phyloP scores from a whole-genome alignment of 2,113 vertebrate species.

The Platycercus adscitus region DNA sequence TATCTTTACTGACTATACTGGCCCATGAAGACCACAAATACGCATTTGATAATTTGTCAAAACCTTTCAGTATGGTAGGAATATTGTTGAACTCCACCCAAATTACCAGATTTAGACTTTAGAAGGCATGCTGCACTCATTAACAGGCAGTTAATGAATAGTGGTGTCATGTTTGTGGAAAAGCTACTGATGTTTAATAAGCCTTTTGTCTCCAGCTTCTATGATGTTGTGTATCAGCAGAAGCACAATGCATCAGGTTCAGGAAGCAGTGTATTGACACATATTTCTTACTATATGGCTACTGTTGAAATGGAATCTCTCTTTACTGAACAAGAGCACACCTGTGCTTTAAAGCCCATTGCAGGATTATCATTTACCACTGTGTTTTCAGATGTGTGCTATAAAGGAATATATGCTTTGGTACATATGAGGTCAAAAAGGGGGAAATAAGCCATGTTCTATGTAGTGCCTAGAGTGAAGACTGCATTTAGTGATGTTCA shows the following conservation, averaged over 20 bases:
- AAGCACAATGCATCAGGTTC: fast-evolving
- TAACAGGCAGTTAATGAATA: slow-evolving; percentile 3
- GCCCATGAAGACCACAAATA: not conserved
- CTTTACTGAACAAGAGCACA: not conserved
- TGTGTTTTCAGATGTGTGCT: not conserved
- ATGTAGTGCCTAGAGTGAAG: not conserved
- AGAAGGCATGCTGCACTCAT: not conserved
- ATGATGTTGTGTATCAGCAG: not conserved
- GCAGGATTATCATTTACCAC: not conserved
- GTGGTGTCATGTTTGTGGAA: not conserved
- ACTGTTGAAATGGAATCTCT: not conserved
- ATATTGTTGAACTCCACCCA: not conserved
- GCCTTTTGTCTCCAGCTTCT: not conserved
- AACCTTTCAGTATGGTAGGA: not conserved
- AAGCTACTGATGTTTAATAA: not conserved
- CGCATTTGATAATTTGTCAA: not conserved
- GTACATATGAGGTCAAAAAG: not conserved
- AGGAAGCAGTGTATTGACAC: not conserved
- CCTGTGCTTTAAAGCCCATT: not conserved
- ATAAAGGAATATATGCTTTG: not conserved
- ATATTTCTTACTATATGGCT: not conserved
- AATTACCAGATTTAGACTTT: not conserved
- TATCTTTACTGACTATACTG: not conserved
- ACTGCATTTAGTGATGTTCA: not conserved
- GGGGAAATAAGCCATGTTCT: not conserved